Base-by-base conservation (phyloP, 2,113 vertebrate species). In the Apteryx owenii region DNA sequence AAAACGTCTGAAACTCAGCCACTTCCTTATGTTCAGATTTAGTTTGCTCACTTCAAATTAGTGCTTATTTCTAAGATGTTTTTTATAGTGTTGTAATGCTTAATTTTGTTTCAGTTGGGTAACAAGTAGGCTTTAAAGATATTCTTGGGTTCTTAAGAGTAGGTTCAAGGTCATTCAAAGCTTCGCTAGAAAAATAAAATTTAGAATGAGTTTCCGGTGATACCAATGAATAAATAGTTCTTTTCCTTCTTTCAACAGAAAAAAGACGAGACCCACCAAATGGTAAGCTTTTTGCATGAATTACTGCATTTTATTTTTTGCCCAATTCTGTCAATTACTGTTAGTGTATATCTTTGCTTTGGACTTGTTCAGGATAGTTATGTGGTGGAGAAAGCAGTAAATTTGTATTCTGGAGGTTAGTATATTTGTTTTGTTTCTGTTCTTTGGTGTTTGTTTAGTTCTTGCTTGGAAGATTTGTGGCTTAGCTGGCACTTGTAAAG, bases 181-280 rank as follows among this genome's bases (percentile, higher is more conserved):
- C 20, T 61, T 77, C 9, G 19, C 38, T 69, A 31, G 56, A 89
- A 92, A 38, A 58, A 5, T 58, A 38, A 62, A 77, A 65, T 73
- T 25, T 31, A 85, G 21, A 84, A 65, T 56, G 1, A 65, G 77
- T 86, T 84, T 87, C 42, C 10, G 83, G 36, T 76, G n/a, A 79
- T 92, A 65, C 51, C 38, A 56, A 4, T 76, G 48, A 92, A 81
- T 93, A 87, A 94, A 60, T 60, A 58, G 3, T 29, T 86, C 53
- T 83, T 50, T 76, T 89, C 93, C 28, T 96, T 85, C n/a, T 93
- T 89, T 82, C 56, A 94, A 93, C 98, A 98, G 97, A 97, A 92
- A 98, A 98, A 96, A 98, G 97, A 89, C 88, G 97, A 96, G 98
- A 98, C 48, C 97, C 97, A 46, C 97, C 96, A 94, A 98, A 98